Percentiles rank a stretch among this genome's conserved stretches.
These are phyloP conservation scores for Musca domestica DNA, from an alignment of 1,140 invertebrate genomes.

Conservation along the genomic window DNA sequence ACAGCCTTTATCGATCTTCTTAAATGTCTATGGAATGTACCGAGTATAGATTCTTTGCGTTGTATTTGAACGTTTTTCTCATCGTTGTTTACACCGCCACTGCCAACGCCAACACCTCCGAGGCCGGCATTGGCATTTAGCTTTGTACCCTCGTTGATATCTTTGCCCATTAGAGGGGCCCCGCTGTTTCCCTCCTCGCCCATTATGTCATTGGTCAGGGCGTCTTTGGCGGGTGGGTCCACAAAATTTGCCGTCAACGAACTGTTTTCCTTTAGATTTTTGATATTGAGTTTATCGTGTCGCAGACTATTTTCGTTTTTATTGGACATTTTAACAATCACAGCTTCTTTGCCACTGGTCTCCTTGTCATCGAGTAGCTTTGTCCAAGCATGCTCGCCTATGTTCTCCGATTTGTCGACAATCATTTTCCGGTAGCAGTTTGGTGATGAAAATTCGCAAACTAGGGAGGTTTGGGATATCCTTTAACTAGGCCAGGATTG, in stretches of 20 bases:
- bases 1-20: conserved; percentile 57
- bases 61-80: conserved; percentile 28
- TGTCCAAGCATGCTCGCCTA: conserved; percentile 44
- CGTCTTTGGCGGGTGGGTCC: background rate
- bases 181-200: background rate
- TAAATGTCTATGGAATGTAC: conserved; percentile 58
- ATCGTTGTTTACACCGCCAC: background rate
- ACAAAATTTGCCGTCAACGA: conserved; percentile 29
- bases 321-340: conserved; percentile 38
- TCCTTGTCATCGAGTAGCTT: conserved; percentile 45
- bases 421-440: conserved; percentile 35
- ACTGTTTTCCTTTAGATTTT: conserved; percentile 25
- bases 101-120: conserved; percentile 1
- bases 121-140: conserved; percentile 5
- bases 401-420: conserved; percentile 43
- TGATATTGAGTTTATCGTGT: background rate
- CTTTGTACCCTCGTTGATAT: background rate
- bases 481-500: too few relatives aligned
- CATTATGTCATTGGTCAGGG: too few relatives aligned
- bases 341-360: conserved; percentile 31
- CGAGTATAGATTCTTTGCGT: conserved; percentile 54
- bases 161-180: background rate
- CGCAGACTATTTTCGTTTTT: conserved; percentile 12
- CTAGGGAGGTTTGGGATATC: too few relatives aligned
- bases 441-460: too few relatives aligned